Base-by-base conservation (phyloP, 2,797 vertebrate genomes). In the Muscicapa striata region DNA sequence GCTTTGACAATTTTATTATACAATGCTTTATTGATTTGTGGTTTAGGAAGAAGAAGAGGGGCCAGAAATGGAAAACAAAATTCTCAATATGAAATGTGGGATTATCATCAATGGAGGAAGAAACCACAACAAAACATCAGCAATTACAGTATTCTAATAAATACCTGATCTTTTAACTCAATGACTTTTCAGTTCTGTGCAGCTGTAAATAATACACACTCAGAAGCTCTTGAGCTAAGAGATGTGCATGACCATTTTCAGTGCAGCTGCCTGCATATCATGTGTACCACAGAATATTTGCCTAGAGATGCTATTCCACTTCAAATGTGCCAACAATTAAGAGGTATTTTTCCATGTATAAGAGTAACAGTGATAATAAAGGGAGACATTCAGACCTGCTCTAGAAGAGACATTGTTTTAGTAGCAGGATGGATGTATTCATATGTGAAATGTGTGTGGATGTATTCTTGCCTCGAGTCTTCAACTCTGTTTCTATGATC, bases 401-500 rank as follows among this genome's bases (percentile, higher is more conserved):
- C 48, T 15, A 55, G 26, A 36, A 58, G 4, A 34, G 5, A 26
- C 6, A 7, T 7, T 51, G 21, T 49, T 74, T 24, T 34, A 10
- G 38, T 8, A 40, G 46, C 6, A 27, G 13, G 7, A 34, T 26
- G n/a, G 8, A 5, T 4, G 3, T 27, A 20, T 12, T 30, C 66
- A 52, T 34, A 40, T 1, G 6, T 9, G 23, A 90, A 84, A 40
- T 0, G 0, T 6, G 11, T 4, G 5, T 5, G 4, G 14, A 13
- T 2, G 1, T 27, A 32, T 36, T 26, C 23, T 36, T 66, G 19
- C 55, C 36, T 82, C 36, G n/a, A 54, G 18, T 43, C 58, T 70
- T 59, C 21, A 70, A 6, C 12, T 40, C 27, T 17, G 6, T 17
- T 59, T 23, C 32, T 13, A 10, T 38, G 34, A 74, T 16, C 5